Evolutionary conservation across 2,888 invertebrate species (phyloP).

Genomic region (Thera britannica): DNA sequence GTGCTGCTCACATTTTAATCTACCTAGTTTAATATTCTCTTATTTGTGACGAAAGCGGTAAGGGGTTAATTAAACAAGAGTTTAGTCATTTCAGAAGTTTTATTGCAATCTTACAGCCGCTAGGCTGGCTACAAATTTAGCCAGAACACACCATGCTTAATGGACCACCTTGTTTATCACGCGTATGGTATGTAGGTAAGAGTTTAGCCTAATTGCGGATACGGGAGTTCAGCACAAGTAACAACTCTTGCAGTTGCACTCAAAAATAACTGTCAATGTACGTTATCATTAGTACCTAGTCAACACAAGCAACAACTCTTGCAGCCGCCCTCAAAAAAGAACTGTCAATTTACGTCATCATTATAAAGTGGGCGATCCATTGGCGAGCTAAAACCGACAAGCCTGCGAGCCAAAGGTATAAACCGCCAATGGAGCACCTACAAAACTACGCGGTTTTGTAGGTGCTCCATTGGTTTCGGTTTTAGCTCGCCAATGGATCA

Average conservation of each 20-base stretch:
- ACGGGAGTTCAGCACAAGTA: background rate
- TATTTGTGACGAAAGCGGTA: background rate
- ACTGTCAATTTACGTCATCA: no score
- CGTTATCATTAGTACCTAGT: no score
- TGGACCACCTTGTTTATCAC: background rate
- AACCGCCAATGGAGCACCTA: no score
- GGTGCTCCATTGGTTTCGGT: no score
- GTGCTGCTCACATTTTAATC: no score
- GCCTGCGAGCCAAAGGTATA: no score
- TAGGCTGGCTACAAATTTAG: background rate
- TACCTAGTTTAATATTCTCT: no score
- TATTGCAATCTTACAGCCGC: constrained; percentile 11
- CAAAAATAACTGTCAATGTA: background rate
- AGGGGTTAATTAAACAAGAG: constrained; percentile 5
- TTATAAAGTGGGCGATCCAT: no score
- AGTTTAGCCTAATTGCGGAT: background rate
- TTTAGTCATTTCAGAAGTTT: constrained; percentile 6
- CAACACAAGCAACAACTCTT: background rate
- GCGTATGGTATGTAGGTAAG: no score
- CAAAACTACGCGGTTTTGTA: no score
- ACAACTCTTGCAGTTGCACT: background rate
- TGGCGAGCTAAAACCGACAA: no score
- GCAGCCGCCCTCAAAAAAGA: background rate
- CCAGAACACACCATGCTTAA: background rate
- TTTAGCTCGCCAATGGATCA: no score